Percentiles rank a stretch among this genome's conserved stretches.
phyloP scores from a whole-genome alignment of 2,113 vertebrate species.

The Ondatra zibethicus region DNA sequence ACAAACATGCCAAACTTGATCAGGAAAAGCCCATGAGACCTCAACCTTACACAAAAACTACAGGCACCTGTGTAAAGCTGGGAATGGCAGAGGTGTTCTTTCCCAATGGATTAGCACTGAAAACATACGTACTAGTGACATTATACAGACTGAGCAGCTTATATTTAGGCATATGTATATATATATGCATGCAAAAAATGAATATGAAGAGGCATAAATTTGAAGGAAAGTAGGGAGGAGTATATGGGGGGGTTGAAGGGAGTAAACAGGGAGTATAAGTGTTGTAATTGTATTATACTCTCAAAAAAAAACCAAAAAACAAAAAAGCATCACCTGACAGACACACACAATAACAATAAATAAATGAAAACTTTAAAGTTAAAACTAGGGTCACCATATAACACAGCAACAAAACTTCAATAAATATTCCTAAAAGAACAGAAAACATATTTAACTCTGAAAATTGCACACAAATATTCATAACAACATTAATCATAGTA shows the following conservation, averaged over 20 bases:
- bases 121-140: background rate
- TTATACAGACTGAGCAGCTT: background rate
- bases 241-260: background rate
- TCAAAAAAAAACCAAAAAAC: background rate
- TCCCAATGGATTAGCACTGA: background rate
- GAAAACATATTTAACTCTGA: background rate
- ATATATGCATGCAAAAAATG: background rate
- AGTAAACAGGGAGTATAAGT: background rate
- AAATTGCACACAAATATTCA: background rate
- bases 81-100: background rate
- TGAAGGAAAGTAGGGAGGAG: background rate
- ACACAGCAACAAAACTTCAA: background rate
- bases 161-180: background rate
- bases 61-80: background rate
- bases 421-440: background rate
- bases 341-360: background rate
- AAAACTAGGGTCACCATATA: background rate
- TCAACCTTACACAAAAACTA: background rate
- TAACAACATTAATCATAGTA: background rate
- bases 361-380: background rate
- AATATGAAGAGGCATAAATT: background rate
- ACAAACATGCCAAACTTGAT: background rate
- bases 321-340: background rate
- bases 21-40: background rate
- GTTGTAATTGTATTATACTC: too few relatives aligned